Conservation (phyloP, 2,888 invertebrate species). For the Drosophila antonietae region DNA sequence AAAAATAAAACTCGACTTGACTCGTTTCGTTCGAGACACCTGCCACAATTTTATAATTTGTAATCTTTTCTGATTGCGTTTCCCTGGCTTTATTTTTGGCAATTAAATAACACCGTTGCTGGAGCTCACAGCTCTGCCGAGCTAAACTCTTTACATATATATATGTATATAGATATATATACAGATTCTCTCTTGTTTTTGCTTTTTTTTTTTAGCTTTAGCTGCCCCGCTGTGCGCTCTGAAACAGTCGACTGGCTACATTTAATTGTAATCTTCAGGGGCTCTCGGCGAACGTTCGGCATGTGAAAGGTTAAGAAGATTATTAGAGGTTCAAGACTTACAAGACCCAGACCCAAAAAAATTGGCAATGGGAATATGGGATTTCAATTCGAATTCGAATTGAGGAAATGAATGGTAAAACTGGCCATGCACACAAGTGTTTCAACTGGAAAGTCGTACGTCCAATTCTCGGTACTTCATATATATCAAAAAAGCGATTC, state of each 20-base stretch:
- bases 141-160: background rate
- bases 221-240: conserved; percentile 65
- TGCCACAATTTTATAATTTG: conserved; percentile 41
- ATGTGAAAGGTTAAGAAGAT: conserved; percentile 53
- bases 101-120: conserved; percentile 47
- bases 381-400: background rate
- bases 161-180: conserved; percentile 1
- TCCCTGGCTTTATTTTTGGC: conserved; percentile 29
- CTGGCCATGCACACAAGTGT: background rate
- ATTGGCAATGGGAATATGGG: conserved; percentile 20
- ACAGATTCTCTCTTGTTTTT: conserved; percentile 7
- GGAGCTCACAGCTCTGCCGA: conserved; percentile 3
- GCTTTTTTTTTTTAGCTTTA: conserved; percentile 36
- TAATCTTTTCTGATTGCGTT: conserved; percentile 34
- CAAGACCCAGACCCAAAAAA: background rate
- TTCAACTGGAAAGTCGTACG: conserved; percentile 27
- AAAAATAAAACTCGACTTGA: conserved; percentile 1
- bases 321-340: conserved; percentile 40
- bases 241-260: conserved; percentile 48
- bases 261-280: conserved; percentile 78
- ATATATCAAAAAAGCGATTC: conserved; percentile 44
- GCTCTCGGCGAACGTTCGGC: conserved; percentile 43
- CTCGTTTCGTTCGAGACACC: conserved; percentile 40
- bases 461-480: conserved; percentile 58
- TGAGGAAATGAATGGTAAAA: conserved; percentile 1